Percentiles rank a stretch among this genome's conserved stretches.
Conservation (phyloP, 2,113 vertebrate genomes). For the Bujurquina vittata region DNA sequence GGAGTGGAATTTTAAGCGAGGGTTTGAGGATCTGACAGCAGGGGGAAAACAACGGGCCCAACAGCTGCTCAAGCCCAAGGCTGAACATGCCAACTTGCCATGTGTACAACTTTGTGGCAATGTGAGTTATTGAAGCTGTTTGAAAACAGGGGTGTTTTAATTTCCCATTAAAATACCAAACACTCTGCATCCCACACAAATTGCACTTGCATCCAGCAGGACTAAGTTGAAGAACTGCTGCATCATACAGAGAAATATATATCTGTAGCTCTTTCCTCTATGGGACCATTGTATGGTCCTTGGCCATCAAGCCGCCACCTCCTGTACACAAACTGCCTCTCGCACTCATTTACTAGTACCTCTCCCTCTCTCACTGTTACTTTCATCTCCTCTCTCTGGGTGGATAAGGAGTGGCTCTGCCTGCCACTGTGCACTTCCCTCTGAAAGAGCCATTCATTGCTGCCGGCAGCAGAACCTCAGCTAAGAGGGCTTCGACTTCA, state of each 20-base stretch:
- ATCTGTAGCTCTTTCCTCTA: constrained; percentile 48
- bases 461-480: constrained; percentile 54
- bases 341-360: constrained; percentile 26
- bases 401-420: constrained; percentile 45
- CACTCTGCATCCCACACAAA: constrained; percentile 1
- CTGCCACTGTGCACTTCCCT: constrained; percentile 37
- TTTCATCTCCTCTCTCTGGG: constrained; percentile 61
- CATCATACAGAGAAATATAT: constrained; percentile 25
- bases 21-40: constrained; percentile 51
- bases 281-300: constrained; percentile 61
- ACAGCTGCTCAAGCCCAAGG: constrained; percentile 54
- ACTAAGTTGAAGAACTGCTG: not conserved
- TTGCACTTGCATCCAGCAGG: not conserved
- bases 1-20: constrained; percentile 59
- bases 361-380: constrained; percentile 23
- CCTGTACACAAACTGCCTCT: constrained; percentile 34
- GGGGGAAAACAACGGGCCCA: constrained; percentile 44
- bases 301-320: constrained; percentile 30
- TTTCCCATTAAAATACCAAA: not conserved
- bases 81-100: constrained; percentile 53
- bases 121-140: constrained; percentile 4
- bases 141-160: not conserved
- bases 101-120: constrained; percentile 37
- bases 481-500: constrained; percentile 47
- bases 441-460: constrained; percentile 75